Base-by-base conservation (phyloP, 1,140 invertebrate genomes). In the Cryptotermes secundus region DNA sequence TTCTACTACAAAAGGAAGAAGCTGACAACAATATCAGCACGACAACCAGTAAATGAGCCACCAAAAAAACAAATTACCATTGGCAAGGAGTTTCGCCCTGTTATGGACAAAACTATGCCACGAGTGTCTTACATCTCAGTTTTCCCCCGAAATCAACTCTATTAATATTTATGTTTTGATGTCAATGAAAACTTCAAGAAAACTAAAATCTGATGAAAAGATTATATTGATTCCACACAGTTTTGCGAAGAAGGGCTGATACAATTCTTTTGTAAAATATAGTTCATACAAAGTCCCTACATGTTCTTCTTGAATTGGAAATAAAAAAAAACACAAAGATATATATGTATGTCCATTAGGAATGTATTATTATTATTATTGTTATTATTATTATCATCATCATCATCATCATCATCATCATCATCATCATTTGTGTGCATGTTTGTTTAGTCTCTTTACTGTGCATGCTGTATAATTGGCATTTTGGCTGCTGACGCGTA, bases 1-100 rank as follows among this genome's bases (percentile, higher is more conserved):
- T 90, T 96, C 49, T 96, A 96, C 87, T 95, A 96, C 88, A 93
- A 93, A 85, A 90, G 91, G n/a, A 94, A 93, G 87, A 89, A 90
- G n/a, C 90, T 89, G 81, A 89, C 85, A 53, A 53, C 34, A 34
- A 26, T 85, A 49, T 84, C 45, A 53, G 26, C 82, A 4, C 34
- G 34, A 4, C 49, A 84, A 42, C 86, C n/a, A 84, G 4, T 26
- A 38, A 36, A 12, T 22, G 36, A 49, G 10, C 79, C 35, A 31
- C 42, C 83, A 9, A 90, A 86, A 88, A 89, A 87, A 85, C 87
- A 88, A 36, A 87, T 91, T 38, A 90, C 88, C 16, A 87, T 89
- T 82, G 89, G 90, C 14, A 90, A 89, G 85, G 85, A 86, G n/a
- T 88, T 92, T 59, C 92, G 91, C 85, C 91, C 91, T 0, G 83